phyloP scores from a whole-genome alignment of 2,797 vertebrate species.

The Microctenopoma steveboyesi region DNA sequence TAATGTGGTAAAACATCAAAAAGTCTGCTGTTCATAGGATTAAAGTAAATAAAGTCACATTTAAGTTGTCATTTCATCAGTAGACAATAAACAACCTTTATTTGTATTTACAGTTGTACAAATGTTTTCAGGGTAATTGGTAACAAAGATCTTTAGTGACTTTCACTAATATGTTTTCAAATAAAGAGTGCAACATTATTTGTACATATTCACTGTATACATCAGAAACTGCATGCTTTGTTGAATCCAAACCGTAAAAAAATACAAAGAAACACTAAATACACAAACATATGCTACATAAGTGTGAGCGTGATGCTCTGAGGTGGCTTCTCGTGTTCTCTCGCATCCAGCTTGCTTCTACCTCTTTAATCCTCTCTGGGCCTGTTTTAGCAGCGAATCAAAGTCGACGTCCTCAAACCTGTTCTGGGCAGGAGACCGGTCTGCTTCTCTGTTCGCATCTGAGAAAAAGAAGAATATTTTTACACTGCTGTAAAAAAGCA shows the following conservation, averaged over 20 bases:
- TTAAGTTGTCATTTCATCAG: not conserved
- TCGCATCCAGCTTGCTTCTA: constrained; percentile 68
- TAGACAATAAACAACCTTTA: constrained; percentile 44
- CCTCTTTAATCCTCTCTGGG: constrained; percentile 89
- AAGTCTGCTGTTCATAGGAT: not conserved
- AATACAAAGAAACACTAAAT: not conserved
- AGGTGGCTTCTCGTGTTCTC: constrained; percentile 23
- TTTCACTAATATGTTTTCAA: constrained; percentile 14
- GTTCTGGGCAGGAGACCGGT: constrained; percentile 81
- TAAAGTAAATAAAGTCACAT: not conserved
- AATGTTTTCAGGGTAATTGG: constrained; percentile 51
- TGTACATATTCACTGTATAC: constrained; percentile 36
- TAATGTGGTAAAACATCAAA: not conserved
- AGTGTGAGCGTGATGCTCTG: constrained; percentile 40
- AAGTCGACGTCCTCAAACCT: constrained; percentile 91
- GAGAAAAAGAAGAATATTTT: constrained; percentile 38
- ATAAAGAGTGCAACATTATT: constrained; percentile 35
- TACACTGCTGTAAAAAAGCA: not conserved
- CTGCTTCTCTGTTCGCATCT: constrained; percentile 89
- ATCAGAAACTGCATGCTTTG: constrained; percentile 42
- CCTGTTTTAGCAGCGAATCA: constrained; percentile 94
- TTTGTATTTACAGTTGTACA: constrained; percentile 50
- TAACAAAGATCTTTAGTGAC: constrained; percentile 14
- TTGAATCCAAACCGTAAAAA: constrained; percentile 35
- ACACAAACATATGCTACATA: constrained; percentile 58